Evolutionary conservation across 2,797 vertebrate genomes (phyloP).

Genomic region (Aulostomus chinensis): DNA sequence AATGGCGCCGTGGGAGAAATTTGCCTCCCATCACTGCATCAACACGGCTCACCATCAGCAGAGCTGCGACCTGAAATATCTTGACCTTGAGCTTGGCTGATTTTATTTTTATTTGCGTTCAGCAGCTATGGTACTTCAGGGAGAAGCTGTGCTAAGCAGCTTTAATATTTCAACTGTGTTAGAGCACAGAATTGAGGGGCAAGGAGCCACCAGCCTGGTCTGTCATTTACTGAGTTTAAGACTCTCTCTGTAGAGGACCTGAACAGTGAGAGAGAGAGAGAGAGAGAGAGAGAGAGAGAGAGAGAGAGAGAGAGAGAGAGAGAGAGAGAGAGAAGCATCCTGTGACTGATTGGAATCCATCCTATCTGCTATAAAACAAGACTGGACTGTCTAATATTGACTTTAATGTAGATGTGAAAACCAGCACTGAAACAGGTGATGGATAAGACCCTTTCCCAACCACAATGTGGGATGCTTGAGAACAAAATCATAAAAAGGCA

Average conservation of each 20-base stretch:
- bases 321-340: slow-evolving; percentile 10
- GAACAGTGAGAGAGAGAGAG: no score
- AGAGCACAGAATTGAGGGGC: slow-evolving; percentile 9
- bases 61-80: slow-evolving; percentile 32
- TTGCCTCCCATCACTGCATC: slow-evolving; percentile 1
- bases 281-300: no score
- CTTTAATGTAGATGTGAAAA: slow-evolving; percentile 18
- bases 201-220: slow-evolving; percentile 45
- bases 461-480: not conserved
- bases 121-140: not conserved
- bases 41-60: slow-evolving; percentile 25
- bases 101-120: slow-evolving; percentile 30
- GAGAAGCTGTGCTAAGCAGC: slow-evolving; percentile 19
- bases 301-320: not conserved
- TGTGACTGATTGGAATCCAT: not conserved
- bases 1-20: slow-evolving; percentile 4
- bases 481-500: no score
- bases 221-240: slow-evolving; percentile 44
- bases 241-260: no score
- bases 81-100: slow-evolving; percentile 56
- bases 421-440: slow-evolving; percentile 24
- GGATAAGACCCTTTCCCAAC: slow-evolving; percentile 13
- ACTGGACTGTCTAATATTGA: slow-evolving; percentile 9
- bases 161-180: slow-evolving; percentile 41
- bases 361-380: not conserved